Conservation (phyloP, 2,888 invertebrate genomes). For the Synanthedon myopaeformis region DNA sequence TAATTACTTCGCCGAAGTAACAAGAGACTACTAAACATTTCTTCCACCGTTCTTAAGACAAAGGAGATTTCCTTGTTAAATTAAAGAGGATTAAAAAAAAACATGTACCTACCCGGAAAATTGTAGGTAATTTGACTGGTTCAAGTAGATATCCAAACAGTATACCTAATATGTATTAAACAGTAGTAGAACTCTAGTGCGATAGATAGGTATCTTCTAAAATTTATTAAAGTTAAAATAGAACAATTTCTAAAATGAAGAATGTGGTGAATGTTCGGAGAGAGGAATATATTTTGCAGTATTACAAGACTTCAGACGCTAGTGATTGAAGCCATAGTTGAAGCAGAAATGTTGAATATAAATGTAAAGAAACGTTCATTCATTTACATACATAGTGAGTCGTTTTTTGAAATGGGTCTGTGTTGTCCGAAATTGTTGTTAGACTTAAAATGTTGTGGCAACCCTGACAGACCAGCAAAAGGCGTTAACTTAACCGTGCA, state of each 20-base stretch:
- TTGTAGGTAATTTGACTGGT: constrained; percentile 21
- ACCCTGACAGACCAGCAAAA: too few species aligned
- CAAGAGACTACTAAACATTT: neutral
- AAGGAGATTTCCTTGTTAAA: neutral
- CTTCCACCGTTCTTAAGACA: neutral
- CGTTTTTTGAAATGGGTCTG: too few species aligned
- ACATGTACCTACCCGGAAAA: neutral
- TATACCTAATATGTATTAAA: constrained; percentile 17
- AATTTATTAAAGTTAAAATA: constrained; percentile 65
- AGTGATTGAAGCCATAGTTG: too few species aligned
- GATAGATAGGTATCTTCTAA: constrained; percentile 65
- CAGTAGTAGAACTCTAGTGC: constrained; percentile 38
- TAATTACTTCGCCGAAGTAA: neutral
- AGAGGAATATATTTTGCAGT: constrained; percentile 36
- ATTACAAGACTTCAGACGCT: constrained; percentile 18
- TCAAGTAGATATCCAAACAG: constrained; percentile 26
- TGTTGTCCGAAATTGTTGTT: too few species aligned
- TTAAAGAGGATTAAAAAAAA: neutral
- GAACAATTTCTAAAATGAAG: constrained; percentile 33
- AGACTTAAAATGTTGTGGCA: too few species aligned
- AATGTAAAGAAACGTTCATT: too few species aligned
- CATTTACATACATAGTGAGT: too few species aligned
- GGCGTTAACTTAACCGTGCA: too few species aligned
- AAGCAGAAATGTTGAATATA: too few species aligned
- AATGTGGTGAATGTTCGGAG: constrained; percentile 6